Evolutionary conservation across 2,888 invertebrate genomes (phyloP).

Genomic region (Ophraella communa): DNA sequence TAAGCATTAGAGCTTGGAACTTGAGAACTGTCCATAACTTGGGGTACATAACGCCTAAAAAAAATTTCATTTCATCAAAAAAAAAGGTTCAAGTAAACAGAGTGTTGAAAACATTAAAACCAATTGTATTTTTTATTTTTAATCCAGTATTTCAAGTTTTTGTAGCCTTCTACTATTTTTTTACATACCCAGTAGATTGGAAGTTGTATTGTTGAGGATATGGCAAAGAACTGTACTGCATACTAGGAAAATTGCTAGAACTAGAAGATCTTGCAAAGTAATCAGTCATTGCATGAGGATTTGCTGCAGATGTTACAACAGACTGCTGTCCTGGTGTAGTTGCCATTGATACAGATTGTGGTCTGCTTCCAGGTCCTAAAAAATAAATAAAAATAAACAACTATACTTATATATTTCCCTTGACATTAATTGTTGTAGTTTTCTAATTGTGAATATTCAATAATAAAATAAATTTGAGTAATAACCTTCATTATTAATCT

Average conservation of each 20-base stretch:
- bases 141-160: too few relatives aligned
- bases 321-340: constrained; percentile 44
- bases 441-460: too few relatives aligned
- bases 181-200: constrained; percentile 50
- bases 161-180: not conserved
- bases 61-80: not conserved
- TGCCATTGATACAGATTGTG: constrained; percentile 51
- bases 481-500: constrained; percentile 42
- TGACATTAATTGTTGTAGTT: not conserved
- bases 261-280: constrained; percentile 52
- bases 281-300: constrained; percentile 48
- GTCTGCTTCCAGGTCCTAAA: constrained; percentile 42
- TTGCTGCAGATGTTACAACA: constrained; percentile 46
- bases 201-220: constrained; percentile 53
- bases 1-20: constrained; percentile 52
- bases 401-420: not conserved
- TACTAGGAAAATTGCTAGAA: constrained; percentile 45
- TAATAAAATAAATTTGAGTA: too few relatives aligned
- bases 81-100: not conserved
- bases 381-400: not conserved
- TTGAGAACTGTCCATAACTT: constrained; percentile 53
- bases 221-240: constrained; percentile 51
- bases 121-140: constrained; percentile 28
- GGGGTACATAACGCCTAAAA: constrained; percentile 44
- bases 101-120: too few relatives aligned